A percentile compares a stretch with the other conserved stretches of the same genome.
These are phyloP conservation scores for Watersipora subatra DNA, from an alignment of 1,140 invertebrate species.

Conservation along the genomic window DNA sequence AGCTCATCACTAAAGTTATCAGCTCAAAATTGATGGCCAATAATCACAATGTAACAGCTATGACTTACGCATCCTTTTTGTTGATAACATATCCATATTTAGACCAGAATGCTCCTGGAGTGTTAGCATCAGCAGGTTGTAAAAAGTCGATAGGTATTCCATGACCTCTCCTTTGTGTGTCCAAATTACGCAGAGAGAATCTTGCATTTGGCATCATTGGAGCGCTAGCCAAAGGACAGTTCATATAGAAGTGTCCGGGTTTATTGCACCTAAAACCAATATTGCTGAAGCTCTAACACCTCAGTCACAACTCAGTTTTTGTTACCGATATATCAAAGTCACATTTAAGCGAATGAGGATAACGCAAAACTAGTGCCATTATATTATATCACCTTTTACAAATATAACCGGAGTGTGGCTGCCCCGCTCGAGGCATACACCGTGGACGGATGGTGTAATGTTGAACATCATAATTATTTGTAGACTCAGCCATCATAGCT, in stretches of 20 bases:
- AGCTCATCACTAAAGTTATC: too few species aligned
- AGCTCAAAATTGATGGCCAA: too few species aligned
- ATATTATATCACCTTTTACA: neutral
- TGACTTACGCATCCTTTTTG: constrained; percentile 71
- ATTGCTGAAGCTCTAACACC: too few species aligned
- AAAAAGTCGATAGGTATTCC: neutral
- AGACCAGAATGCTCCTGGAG: constrained; percentile 84
- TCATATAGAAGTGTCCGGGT: constrained; percentile 87
- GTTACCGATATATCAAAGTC: too few species aligned
- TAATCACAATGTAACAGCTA: too few species aligned
- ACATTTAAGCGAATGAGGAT: too few species aligned
- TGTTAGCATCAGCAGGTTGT: constrained; percentile 57
- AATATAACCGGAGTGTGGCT: neutral
- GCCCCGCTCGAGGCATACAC: neutral
- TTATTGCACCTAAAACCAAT: constrained; percentile 83
- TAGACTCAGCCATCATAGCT: constrained; percentile 91
- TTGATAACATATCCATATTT: constrained; percentile 79
- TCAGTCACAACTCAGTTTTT: too few species aligned
- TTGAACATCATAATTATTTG: constrained; percentile 64
- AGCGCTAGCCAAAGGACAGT: constrained; percentile 58
- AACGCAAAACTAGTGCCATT: too few species aligned
- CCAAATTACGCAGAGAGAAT: neutral
- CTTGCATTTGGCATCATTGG: neutral
- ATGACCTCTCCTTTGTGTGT: neutral
- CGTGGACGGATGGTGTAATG: neutral